Percentiles rank a stretch among this genome's conserved stretches.
Evolutionary conservation across 2,113 vertebrate species (phyloP).

Genomic region (Xiphorhynchus elegans): DNA sequence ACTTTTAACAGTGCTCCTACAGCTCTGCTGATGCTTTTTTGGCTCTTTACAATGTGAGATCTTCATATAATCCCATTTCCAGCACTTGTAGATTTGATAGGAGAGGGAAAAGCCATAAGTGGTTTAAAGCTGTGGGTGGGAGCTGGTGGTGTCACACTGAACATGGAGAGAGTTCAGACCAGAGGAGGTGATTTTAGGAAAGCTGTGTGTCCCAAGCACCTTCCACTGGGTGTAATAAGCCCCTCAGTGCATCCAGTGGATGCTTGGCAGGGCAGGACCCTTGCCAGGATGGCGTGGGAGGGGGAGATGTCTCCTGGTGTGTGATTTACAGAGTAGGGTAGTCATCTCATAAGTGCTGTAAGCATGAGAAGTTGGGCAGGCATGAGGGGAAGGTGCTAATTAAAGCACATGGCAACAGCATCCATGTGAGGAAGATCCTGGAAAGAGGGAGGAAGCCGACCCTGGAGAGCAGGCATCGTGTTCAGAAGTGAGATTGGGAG

Average conservation of each 20-base stretch:
- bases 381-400: background rate
- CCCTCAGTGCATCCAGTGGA: background rate
- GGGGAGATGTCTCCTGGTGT: background rate
- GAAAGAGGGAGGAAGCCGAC: background rate
- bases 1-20: background rate
- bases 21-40: background rate
- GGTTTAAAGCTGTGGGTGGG: background rate
- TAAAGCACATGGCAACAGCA: background rate
- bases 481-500: background rate
- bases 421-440: background rate
- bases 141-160: background rate
- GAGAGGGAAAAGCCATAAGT: background rate
- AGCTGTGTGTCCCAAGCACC: background rate
- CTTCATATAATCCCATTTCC: fast-evolving
- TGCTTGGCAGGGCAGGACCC: background rate
- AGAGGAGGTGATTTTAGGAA: background rate
- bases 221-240: background rate
- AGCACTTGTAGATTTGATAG: background rate
- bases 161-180: background rate
- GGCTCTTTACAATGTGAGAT: background rate
- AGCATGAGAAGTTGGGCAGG: background rate
- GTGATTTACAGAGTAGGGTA: background rate
- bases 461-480: background rate
- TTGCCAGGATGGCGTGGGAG: background rate
- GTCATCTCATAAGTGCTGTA: background rate